Evolutionary conservation across 2,888 invertebrate species (phyloP).

Genomic region (Tetragonisca angustula): DNA sequence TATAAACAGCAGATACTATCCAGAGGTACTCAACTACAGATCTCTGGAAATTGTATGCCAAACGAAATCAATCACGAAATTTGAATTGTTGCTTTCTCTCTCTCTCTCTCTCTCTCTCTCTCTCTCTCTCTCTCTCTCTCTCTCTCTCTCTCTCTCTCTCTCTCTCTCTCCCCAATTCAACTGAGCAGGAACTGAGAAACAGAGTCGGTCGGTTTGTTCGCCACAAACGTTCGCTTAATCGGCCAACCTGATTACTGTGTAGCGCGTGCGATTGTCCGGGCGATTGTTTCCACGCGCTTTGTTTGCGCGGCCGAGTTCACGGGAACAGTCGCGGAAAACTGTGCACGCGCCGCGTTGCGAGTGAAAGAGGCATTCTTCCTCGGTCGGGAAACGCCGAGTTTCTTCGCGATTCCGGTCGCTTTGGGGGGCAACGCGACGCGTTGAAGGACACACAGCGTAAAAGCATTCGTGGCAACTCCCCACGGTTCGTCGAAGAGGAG

Average conservation of each 20-base stretch:
- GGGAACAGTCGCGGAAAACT: conserved; percentile 23
- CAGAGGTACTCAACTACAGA: too few species aligned
- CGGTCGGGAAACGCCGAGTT: conserved; percentile 3
- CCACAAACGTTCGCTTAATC: conserved; percentile 21
- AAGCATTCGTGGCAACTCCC: not conserved
- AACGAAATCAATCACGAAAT: too few species aligned
- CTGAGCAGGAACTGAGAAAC: too few species aligned
- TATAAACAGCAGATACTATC: too few species aligned
- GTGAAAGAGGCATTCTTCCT: conserved; percentile 45
- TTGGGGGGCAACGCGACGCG: conserved; percentile 20
- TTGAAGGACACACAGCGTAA: not conserved
- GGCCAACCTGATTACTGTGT: conserved; percentile 18
- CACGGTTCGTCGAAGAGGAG: not conserved
- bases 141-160: too few species aligned
- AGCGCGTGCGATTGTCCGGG: not conserved
- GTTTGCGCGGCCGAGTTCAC: conserved; percentile 30
- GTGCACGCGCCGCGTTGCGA: conserved; percentile 7
- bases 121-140: too few species aligned
- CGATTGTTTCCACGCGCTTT: conserved; percentile 43
- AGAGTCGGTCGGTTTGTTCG: not conserved
- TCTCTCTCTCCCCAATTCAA: too few species aligned
- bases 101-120: too few species aligned
- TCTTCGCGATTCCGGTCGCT: conserved; percentile 19
- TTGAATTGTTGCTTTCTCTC: too few species aligned
- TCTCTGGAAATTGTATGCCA: too few species aligned